phyloP scores from a whole-genome alignment of 2,113 vertebrate species.

The Entosphenus tridentatus region DNA sequence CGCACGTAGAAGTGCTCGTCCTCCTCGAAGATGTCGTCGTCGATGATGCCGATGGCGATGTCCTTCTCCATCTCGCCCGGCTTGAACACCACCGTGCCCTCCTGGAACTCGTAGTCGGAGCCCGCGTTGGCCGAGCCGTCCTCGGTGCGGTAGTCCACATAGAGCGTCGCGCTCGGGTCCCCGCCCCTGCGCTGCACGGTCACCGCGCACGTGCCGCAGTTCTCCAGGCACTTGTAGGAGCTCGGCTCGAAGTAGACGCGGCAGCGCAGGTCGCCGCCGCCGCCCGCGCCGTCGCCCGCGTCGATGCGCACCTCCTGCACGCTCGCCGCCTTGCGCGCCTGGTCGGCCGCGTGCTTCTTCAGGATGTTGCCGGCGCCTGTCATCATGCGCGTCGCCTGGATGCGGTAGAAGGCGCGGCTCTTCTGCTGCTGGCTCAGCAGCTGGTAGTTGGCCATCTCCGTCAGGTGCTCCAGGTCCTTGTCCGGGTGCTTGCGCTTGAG shows the following conservation, averaged over 20 bases:
- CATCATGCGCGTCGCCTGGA: conserved; percentile 54
- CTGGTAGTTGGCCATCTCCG: conserved; percentile 52
- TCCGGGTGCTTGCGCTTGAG: conserved; percentile 41
- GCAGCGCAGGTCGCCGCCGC: conserved; percentile 35
- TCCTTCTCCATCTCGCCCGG: conserved; percentile 37
- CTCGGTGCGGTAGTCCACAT: conserved; percentile 46
- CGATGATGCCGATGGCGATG: conserved; percentile 45
- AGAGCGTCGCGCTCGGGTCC: conserved; percentile 30
- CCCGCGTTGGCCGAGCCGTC: conserved; percentile 44
- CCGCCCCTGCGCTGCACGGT: conserved; percentile 30
- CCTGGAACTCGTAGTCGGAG: conserved; percentile 45
- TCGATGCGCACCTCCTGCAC: conserved; percentile 19
- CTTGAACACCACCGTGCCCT: conserved; percentile 43
- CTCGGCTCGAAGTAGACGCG: conserved; percentile 37
- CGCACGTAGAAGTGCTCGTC: conserved; percentile 53
- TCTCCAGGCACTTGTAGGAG: conserved; percentile 51
- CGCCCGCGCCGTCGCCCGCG: conserved; percentile 21
- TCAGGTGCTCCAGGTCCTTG: conserved; percentile 49
- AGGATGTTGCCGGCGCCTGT: conserved; percentile 48
- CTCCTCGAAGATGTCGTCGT: conserved; percentile 89
- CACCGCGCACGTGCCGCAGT: conserved; percentile 40
- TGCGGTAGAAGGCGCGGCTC: conserved; percentile 48
- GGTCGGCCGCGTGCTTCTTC: conserved; percentile 46
- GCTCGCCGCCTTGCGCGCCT: conserved; percentile 41
- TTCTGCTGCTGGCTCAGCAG: conserved; percentile 46